phyloP scores from a whole-genome alignment of 2,888 invertebrate species.

The Tenodera sinensis region DNA sequence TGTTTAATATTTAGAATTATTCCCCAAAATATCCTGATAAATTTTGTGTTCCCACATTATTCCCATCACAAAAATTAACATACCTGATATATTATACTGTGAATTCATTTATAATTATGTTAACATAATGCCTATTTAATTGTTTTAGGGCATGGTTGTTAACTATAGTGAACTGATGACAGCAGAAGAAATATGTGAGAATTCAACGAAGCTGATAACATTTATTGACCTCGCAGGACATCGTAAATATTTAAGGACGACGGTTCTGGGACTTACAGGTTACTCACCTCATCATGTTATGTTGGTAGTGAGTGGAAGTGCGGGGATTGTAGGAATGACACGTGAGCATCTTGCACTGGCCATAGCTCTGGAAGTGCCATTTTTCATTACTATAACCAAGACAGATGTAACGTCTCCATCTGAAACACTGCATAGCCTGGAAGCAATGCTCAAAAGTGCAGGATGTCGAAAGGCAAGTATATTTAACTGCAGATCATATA shows the following conservation, averaged over 20 bases:
- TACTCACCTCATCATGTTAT: slow-evolving; percentile 90
- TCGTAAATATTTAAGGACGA: slow-evolving; percentile 91
- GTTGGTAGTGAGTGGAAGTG: slow-evolving; percentile 78
- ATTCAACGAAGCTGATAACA: slow-evolving; percentile 88
- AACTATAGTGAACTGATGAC: slow-evolving; percentile 84
- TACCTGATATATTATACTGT: no score
- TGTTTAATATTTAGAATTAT: no score
- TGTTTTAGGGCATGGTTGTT: slow-evolving; percentile 69
- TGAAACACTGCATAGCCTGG: slow-evolving; percentile 54
- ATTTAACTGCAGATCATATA: no score
- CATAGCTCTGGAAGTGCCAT: slow-evolving; percentile 76
- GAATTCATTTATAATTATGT: no score
- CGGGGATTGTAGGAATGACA: slow-evolving; percentile 77
- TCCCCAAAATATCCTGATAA: no score
- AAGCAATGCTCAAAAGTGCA: slow-evolving; percentile 60
- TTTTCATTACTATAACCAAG: slow-evolving; percentile 93
- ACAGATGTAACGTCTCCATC: slow-evolving; percentile 66
- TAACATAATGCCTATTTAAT: neutral
- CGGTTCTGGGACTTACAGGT: slow-evolving; percentile 89
- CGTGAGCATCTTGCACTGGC: slow-evolving; percentile 88
- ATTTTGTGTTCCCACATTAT: no score
- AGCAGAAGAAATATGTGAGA: slow-evolving; percentile 89
- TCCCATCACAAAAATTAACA: no score
- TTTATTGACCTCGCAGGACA: slow-evolving; percentile 96
- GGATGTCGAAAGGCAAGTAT: slow-evolving; percentile 53